These are phyloP conservation scores for Drosophila repletoides DNA, from an alignment of 1,140 invertebrate genomes.

Conservation along the genomic window DNA sequence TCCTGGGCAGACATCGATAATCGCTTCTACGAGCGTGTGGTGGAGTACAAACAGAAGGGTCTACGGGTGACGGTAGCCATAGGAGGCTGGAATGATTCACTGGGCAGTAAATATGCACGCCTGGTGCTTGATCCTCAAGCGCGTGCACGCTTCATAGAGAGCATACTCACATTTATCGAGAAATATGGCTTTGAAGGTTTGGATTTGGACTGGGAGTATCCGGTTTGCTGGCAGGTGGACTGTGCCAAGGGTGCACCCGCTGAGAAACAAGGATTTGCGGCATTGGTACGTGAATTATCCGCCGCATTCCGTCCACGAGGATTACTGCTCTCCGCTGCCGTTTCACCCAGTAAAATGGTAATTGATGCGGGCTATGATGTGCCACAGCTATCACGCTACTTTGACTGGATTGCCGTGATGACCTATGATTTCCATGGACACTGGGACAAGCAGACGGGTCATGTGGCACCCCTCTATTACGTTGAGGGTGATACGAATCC, in stretches of 20 bases:
- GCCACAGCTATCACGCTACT: constrained; percentile 86
- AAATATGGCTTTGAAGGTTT: constrained; percentile 93
- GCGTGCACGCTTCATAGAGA: constrained; percentile 88
- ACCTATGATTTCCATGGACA: constrained; percentile 95
- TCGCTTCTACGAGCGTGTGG: constrained; percentile 91
- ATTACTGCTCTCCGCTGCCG: constrained; percentile 90
- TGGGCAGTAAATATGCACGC: constrained; percentile 92
- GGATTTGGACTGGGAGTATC: constrained; percentile 95
- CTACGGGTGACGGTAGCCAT: constrained; percentile 85
- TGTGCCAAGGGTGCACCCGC: constrained; percentile 89
- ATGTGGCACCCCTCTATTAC: constrained; percentile 91
- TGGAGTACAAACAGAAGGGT: constrained; percentile 85
- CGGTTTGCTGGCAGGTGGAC: constrained; percentile 89
- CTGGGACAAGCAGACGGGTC: constrained; percentile 95
- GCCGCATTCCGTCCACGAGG: constrained; percentile 87
- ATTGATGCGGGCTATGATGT: constrained; percentile 92
- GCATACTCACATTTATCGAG: constrained; percentile 89
- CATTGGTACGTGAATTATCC: constrained; percentile 88
- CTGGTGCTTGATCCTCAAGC: constrained; percentile 89
- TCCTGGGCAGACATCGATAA: constrained; percentile 88
- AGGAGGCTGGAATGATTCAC: constrained; percentile 93
- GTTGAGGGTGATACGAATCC: constrained; percentile 88
- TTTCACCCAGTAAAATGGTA: constrained; percentile 92
- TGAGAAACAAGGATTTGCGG: constrained; percentile 89
- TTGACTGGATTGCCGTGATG: constrained; percentile 96